Percentiles rank a stretch among this genome's conserved stretches.
These are phyloP conservation scores for Lissocephala sabroskyi DNA, from an alignment of 2,888 invertebrate genomes.

Conservation along the genomic window DNA sequence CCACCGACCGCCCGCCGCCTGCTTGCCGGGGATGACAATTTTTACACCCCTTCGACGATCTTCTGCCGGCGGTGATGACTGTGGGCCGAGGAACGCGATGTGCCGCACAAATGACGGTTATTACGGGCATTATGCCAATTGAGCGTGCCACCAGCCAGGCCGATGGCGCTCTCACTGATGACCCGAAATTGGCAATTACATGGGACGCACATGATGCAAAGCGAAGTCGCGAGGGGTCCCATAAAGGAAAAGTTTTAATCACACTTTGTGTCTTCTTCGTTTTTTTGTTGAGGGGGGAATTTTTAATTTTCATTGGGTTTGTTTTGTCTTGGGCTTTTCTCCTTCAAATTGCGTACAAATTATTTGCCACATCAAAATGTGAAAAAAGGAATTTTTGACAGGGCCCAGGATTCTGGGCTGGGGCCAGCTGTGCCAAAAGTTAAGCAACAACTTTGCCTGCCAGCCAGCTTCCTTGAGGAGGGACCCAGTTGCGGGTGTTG, in stretches of 20 bases:
- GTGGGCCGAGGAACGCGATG: conserved; percentile 3
- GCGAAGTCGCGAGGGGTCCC: background rate
- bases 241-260: conserved; percentile 54
- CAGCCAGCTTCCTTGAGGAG: background rate
- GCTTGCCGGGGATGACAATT: conserved; percentile 19
- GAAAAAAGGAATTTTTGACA: conserved; percentile 25
- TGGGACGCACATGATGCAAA: conserved; percentile 3
- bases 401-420: conserved; percentile 18
- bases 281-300: background rate
- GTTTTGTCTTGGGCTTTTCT: conserved; percentile 14
- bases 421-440: conserved; percentile 47
- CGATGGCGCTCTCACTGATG: background rate
- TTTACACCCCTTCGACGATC: conserved; percentile 14
- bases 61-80: background rate
- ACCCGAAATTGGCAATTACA: conserved; percentile 9
- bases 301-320: conserved; percentile 38
- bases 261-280: conserved; percentile 51
- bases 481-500: background rate
- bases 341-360: conserved; percentile 55
- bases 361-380: conserved; percentile 29
- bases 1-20: conserved; percentile 14
- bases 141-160: conserved; percentile 34
- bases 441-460: conserved; percentile 22
- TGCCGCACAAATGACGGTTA: conserved; percentile 41
- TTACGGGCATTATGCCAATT: conserved; percentile 59